Percentiles rank a stretch among this genome's conserved stretches.
phyloP scores from a whole-genome alignment of 2,113 vertebrate genomes.

The Candoia aspera region DNA sequence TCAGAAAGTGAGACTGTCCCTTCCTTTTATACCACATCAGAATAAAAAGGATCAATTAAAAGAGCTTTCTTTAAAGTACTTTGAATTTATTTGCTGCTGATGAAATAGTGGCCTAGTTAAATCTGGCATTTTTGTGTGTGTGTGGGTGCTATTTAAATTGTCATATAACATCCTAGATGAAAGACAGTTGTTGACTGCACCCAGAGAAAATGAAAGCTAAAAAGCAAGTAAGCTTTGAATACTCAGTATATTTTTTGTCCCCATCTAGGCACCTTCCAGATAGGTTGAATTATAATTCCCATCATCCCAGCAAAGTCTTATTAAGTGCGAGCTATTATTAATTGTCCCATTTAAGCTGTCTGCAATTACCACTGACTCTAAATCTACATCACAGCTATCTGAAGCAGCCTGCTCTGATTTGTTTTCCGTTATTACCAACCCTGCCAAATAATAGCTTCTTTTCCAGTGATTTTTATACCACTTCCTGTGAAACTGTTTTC shows the following conservation, averaged over 20 bases:
- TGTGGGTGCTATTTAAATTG: background rate
- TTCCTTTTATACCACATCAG: background rate
- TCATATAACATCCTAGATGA: background rate
- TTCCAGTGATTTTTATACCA: background rate
- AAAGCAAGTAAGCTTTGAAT: background rate
- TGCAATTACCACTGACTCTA: background rate
- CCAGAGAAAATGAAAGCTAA: background rate
- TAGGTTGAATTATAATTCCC: background rate
- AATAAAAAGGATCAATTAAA: background rate
- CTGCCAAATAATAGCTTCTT: background rate
- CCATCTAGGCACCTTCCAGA: background rate
- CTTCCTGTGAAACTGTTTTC: background rate
- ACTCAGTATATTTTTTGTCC: background rate
- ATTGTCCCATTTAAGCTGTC: background rate
- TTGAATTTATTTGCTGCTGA: background rate
- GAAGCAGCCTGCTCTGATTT: background rate
- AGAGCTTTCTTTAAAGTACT: background rate
- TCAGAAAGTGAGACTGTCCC: background rate
- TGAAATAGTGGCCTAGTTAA: background rate
- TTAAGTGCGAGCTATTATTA: background rate
- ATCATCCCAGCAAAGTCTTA: background rate
- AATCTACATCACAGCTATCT: background rate
- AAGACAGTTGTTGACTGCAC: background rate
- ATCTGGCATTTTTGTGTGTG: background rate
- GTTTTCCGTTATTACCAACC: background rate